Evolutionary conservation across 2,888 invertebrate species (phyloP), one percentile per base, ranked within the genome.

Genomic region (Schizaphis graminum): DNA sequence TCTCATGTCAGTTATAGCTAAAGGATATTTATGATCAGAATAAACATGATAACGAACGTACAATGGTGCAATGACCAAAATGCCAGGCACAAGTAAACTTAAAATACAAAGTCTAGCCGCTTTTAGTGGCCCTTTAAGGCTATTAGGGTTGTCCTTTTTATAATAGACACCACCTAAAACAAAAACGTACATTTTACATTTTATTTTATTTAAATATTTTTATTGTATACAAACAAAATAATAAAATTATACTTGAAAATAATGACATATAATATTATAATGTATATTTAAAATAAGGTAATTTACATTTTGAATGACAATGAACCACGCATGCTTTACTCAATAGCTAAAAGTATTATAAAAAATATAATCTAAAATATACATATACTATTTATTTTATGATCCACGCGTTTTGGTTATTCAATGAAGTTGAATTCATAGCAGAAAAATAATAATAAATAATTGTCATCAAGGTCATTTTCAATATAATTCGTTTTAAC

Each of bases 1-100:
- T 94, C 97, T 96, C 97, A 98, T 98, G 95, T 98, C 98, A 0
- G 97, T 97, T 96, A 97, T 97, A 47, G 97, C 97, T 95, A 98
- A 96, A 0, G 98, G 97, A 95, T 97, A 97, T 95, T 97, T 96
- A 95, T 97, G 97, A 13, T 97, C 97, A 35, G 97, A 97, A 95
- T 97, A 98, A 41, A 97, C 97, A 16, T 97, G 96, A 96, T 97
- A 97, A 95, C 97, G 96, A 96, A 98, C 96, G 95, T 98, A 97
- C 53, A 98, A 96, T 1, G 98, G 97, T 10, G 97, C 96, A 56
- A 97, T 96, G 94, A 98, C 96, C 94, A 98, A 96, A 57, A 97
- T 93, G n/a, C 97, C 96, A 0, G 98, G 98, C n/a, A 97, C 95
- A 13, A 97, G 95, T 13, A 97, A 97, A 90, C 97, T 97, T 86